Conservation (phyloP, 2,113 vertebrate species). For the Ctenodactylus gundi region DNA sequence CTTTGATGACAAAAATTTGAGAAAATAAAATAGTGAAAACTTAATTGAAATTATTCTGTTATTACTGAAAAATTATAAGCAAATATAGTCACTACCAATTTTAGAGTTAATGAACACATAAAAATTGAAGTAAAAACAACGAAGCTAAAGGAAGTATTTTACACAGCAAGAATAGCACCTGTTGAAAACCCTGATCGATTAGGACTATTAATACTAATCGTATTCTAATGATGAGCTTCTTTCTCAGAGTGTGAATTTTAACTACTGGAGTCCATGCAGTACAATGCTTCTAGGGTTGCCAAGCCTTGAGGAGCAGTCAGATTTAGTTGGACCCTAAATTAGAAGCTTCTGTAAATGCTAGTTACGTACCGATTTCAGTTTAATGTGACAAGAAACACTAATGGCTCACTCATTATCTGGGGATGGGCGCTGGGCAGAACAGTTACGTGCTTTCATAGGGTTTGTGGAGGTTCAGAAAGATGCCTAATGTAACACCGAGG, state of each 20-base stretch:
- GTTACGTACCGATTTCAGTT: slow-evolving; percentile 35
- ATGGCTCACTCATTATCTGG: not conserved
- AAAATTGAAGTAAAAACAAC: slow-evolving; percentile 14
- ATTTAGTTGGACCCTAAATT: not conserved
- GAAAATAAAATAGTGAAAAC: slow-evolving; percentile 24
- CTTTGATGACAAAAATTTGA: slow-evolving; percentile 9
- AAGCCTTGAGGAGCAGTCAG: not conserved
- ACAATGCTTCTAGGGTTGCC: not conserved
- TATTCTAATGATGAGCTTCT: not conserved
- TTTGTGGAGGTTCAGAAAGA: not conserved
- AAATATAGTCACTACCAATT: not conserved
- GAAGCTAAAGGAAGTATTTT: not conserved
- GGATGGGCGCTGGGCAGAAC: not conserved
- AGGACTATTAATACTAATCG: not conserved
- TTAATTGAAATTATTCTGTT: not conserved
- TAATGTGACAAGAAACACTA: slow-evolving; percentile 26
- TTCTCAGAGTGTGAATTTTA: not conserved
- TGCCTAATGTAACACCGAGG: not conserved
- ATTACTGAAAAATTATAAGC: not conserved
- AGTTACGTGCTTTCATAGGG: not conserved
- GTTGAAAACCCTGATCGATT: not conserved
- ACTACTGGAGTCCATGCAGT: not conserved
- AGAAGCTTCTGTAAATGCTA: not conserved
- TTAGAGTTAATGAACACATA: not conserved
- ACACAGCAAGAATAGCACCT: not conserved